A percentile compares a stretch with the other conserved stretches of the same genome.
phyloP scores from a whole-genome alignment of 1,140 invertebrate genomes.

The Heliconius hermathena region DNA sequence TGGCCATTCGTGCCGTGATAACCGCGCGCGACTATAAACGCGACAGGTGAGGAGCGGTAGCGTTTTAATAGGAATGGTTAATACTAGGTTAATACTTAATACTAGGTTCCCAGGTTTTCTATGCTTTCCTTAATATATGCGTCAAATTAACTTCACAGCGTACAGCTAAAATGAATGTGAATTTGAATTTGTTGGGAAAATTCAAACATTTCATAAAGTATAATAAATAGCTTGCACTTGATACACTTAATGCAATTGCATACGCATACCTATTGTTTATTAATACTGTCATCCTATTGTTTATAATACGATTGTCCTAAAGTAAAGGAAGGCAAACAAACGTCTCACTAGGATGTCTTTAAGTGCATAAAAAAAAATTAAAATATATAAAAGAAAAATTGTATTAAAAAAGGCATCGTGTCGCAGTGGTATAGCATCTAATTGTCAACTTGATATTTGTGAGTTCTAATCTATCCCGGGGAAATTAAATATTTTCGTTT shows the following conservation, averaged over 20 bases:
- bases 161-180: too few relatives aligned
- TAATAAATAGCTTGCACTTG: not conserved
- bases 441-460: too few relatives aligned
- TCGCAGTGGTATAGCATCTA: too few relatives aligned
- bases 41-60: too few relatives aligned
- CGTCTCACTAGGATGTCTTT: not conserved
- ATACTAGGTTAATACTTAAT: too few relatives aligned
- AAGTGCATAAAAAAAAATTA: not conserved
- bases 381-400: not conserved
- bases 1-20: too few relatives aligned
- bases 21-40: too few relatives aligned
- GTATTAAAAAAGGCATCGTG: not conserved
- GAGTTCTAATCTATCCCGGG: too few relatives aligned
- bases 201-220: not conserved
- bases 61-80: too few relatives aligned
- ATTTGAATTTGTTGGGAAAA: not conserved
- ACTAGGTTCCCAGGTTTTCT: not conserved
- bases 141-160: too few relatives aligned
- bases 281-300: not conserved
- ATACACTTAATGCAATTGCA: not conserved
- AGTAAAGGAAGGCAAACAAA: not conserved
- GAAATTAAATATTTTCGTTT: too few relatives aligned
- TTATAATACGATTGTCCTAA: slow-evolving; percentile 6
- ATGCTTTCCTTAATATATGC: too few relatives aligned
- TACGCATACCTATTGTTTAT: not conserved